These are phyloP conservation scores for Deilephila porcellus DNA, from an alignment of 2,888 invertebrate species.

Conservation along the genomic window DNA sequence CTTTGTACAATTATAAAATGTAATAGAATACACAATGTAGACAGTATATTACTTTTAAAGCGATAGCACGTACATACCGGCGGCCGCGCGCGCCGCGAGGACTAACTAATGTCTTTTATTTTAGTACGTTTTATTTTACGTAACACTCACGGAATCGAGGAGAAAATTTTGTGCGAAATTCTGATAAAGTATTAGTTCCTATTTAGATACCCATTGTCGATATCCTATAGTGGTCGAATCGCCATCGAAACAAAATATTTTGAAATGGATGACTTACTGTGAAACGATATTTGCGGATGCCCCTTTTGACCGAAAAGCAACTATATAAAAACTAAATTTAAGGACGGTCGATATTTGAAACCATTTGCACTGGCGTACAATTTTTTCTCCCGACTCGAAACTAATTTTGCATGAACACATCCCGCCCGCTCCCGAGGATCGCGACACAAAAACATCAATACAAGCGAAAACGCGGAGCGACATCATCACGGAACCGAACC, in stretches of 20 bases:
- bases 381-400: slow-evolving; percentile 8
- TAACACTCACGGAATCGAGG: neutral
- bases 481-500: neutral
- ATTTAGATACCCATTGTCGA: no score
- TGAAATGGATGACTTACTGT: no score
- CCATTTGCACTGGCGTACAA: neutral
- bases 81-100: slow-evolving; percentile 43
- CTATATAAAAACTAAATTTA: neutral
- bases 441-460: slow-evolving; percentile 17
- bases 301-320: neutral
- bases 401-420: neutral
- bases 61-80: slow-evolving; percentile 64
- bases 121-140: slow-evolving; percentile 1
- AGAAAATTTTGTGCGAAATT: slow-evolving; percentile 1
- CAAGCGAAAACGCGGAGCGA: slow-evolving; percentile 6
- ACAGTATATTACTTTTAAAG: slow-evolving; percentile 59
- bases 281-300: no score
- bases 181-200: no score
- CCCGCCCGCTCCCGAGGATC: neutral
- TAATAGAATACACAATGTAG: slow-evolving; percentile 72
- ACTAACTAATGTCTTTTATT: slow-evolving; percentile 60
- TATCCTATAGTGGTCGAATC: no score
- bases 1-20: slow-evolving; percentile 82
- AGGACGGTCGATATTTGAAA: neutral
- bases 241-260: no score